Evolutionary conservation across 2,888 invertebrate species (phyloP).

Genomic region (Agrilus mali): DNA sequence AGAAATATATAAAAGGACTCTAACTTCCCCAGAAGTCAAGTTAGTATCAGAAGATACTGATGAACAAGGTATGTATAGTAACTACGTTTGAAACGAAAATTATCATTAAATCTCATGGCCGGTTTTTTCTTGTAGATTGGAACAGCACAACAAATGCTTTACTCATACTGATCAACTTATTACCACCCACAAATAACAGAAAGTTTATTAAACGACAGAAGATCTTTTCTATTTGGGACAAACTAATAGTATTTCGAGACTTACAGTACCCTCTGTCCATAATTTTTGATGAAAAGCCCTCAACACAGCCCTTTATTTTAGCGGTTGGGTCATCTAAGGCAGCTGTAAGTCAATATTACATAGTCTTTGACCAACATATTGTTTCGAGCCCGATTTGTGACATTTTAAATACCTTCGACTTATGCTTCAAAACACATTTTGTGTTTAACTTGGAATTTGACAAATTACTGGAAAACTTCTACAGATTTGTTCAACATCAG

Average conservation of each 20-base stretch:
- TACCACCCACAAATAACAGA: no score
- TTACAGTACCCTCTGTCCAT: background rate
- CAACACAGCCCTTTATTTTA: slow-evolving; percentile 1
- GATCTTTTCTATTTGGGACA: background rate
- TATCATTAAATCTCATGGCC: no score
- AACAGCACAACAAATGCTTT: no score
- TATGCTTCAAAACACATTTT: slow-evolving; percentile 4
- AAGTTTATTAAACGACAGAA: no score
- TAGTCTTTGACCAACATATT: background rate
- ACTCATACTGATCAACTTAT: no score
- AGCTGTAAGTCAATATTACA: slow-evolving; percentile 1
- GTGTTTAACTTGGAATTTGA: slow-evolving; percentile 3
- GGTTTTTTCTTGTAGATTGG: no score
- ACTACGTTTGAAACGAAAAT: no score
- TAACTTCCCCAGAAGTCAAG: no score
- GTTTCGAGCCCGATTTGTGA: background rate
- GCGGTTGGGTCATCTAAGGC: background rate
- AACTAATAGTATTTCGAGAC: background rate
- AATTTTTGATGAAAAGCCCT: background rate
- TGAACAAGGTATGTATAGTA: no score
- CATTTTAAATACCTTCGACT: slow-evolving; percentile 1
- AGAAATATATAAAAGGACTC: no score
- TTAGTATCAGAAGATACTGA: no score
- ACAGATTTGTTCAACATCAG: slow-evolving; percentile 1
- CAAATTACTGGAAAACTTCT: slow-evolving; percentile 2